phyloP scores from a whole-genome alignment of 2,797 vertebrate genomes.

The Coracias cyanogaster region DNA sequence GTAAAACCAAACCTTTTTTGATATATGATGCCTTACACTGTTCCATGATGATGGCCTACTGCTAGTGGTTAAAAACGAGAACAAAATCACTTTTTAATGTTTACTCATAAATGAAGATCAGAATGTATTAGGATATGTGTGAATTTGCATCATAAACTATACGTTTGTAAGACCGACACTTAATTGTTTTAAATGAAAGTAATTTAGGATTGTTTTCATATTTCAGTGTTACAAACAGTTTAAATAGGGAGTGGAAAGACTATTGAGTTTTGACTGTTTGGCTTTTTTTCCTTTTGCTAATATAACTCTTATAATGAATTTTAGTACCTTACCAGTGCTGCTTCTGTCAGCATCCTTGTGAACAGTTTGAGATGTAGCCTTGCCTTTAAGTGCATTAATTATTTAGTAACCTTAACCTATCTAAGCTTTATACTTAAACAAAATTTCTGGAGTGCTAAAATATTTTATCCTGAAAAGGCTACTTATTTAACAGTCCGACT shows the following conservation, averaged over 20 bases:
- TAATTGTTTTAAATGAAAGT: slow-evolving; percentile 11
- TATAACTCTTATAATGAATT: slow-evolving; percentile 11
- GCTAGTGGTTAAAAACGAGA: background rate
- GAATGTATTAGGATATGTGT: background rate
- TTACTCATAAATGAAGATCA: slow-evolving; percentile 2
- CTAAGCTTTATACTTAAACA: background rate
- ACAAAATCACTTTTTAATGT: background rate
- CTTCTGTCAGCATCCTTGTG: slow-evolving; percentile 43
- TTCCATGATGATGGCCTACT: background rate
- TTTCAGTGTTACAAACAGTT: slow-evolving; percentile 69
- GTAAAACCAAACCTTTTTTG: background rate
- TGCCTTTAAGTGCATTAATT: slow-evolving; percentile 52
- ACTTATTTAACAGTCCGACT: background rate
- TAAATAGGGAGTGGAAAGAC: slow-evolving; percentile 4
- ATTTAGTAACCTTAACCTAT: slow-evolving; percentile 53
- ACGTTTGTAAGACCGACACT: background rate
- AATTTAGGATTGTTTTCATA: background rate
- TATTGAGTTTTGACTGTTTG: background rate
- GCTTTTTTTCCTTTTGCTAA: background rate
- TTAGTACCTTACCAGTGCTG: slow-evolving; percentile 41
- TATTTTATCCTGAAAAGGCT: background rate
- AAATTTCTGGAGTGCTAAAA: background rate
- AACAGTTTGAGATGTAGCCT: slow-evolving; percentile 46
- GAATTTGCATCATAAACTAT: background rate
- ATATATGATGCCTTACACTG: background rate